These are phyloP conservation scores for Harpagifer antarcticus DNA, from an alignment of 2,797 vertebrate genomes.

Conservation along the genomic window DNA sequence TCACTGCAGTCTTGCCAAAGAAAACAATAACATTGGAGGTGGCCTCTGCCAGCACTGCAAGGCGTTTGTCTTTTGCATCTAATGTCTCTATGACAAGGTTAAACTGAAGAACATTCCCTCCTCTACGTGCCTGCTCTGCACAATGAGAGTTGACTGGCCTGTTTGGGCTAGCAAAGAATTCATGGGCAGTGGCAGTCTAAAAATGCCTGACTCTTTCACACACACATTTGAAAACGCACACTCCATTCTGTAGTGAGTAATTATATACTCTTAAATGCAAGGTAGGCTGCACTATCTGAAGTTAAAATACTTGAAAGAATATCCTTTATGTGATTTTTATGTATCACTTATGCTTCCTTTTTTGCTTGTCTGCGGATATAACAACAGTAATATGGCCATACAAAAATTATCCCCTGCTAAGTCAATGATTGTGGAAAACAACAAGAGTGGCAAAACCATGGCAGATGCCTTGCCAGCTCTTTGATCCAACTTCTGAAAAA, in stretches of 20 bases:
- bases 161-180: constrained; percentile 66
- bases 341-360: background rate
- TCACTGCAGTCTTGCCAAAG: constrained; percentile 57
- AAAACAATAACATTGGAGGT: constrained; percentile 66
- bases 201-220: constrained; percentile 55
- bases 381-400: background rate
- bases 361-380: background rate
- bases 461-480: constrained; percentile 28
- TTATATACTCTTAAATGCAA: constrained; percentile 22
- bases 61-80: constrained; percentile 69
- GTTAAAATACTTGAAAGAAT: constrained; percentile 1
- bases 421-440: constrained; percentile 39
- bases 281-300: constrained; percentile 2
- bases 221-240: constrained; percentile 18
- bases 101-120: constrained; percentile 74
- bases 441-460: constrained; percentile 33
- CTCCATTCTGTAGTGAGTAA: constrained; percentile 16
- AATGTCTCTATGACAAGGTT: constrained; percentile 80
- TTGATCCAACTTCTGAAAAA: constrained; percentile 55
- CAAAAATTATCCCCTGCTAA: constrained; percentile 25
- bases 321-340: background rate
- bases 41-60: constrained; percentile 66
- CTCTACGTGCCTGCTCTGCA: constrained; percentile 65
- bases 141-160: constrained; percentile 72
- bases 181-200: constrained; percentile 61